Base-by-base conservation (phyloP, 2,113 vertebrate species). In the Haemorhous mexicanus region DNA sequence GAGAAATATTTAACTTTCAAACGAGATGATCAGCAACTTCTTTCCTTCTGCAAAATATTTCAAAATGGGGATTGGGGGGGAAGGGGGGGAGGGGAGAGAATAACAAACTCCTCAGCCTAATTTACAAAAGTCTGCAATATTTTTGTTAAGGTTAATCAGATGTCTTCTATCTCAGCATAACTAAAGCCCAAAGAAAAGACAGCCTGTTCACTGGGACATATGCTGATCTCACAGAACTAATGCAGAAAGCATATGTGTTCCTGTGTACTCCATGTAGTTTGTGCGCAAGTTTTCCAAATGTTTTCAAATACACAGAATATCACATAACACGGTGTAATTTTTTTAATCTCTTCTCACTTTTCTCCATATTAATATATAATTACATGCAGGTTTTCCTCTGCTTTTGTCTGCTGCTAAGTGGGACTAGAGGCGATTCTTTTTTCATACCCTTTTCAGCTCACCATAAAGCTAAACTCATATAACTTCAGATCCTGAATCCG, bases 91-190 rank as follows among this genome's bases (percentile, higher is more conserved):
- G 21, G 18, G 10, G 6, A 28, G 16, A 19, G 30, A 69, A 20
- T 23, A 28, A 2, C 1, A 50, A 90, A 15, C 6, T 22, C 6
- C 2, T 9, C 62, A 64, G 23, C 7, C 33, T 61, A 43, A 70
- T 70, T 93, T 52, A 58, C 8, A 72, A 26, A 88, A 87, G 56
- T 21, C 50, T 39, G 69, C n/a, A 78, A 17, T 43, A 58, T 39
- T 64, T 80, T 84, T 64, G 55, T 37, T 21, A 63, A 89, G 44
- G 47, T 88, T 92, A 96, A 96, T 96, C 85, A 92, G 43, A 74
- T 88, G 33, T 53, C 87, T 95, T 80, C 75, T 85, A 46, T 63
- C 59, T 84, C 72, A 93, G 83, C 83, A 55, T 47, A 94, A 49
- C 67, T 53, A 68, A 88, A 94, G 44, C 19, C 37, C 8, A 3